phyloP scores from a whole-genome alignment of 2,113 vertebrate genomes.

The Macquaria australasica region DNA sequence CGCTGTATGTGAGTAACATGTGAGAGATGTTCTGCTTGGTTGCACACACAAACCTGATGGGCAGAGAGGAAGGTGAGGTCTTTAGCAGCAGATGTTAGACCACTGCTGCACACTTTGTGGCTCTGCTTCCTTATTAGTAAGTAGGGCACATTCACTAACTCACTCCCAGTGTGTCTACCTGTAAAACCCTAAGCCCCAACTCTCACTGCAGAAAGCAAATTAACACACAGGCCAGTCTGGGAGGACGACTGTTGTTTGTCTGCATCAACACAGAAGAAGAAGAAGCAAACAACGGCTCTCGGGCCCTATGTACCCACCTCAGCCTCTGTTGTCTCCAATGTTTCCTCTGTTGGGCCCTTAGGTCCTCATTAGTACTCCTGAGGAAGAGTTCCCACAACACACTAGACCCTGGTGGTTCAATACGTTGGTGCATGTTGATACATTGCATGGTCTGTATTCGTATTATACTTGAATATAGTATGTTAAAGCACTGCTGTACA shows the following conservation, averaged over 20 bases:
- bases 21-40: constrained; percentile 25
- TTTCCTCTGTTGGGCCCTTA: constrained; percentile 28
- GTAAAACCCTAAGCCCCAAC: background rate
- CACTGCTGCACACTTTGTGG: constrained; percentile 11
- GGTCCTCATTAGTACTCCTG: constrained; percentile 28
- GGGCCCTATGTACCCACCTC: background rate
- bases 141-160: background rate
- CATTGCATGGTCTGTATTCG: background rate
- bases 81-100: constrained; percentile 23
- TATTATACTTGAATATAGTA: background rate
- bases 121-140: constrained; percentile 16
- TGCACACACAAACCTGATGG: constrained; percentile 22
- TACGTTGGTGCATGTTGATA: background rate
- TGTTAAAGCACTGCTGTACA: background rate
- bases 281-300: constrained; percentile 27
- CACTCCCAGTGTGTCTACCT: constrained; percentile 11
- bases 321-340: constrained; percentile 35
- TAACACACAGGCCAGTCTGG: background rate
- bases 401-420: background rate
- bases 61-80: constrained; percentile 8
- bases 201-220: constrained; percentile 18
- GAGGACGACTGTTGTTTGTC: constrained; percentile 34
- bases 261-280: background rate
- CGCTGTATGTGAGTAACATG: constrained; percentile 11
- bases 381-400: background rate